Evolutionary conservation across 2,113 vertebrate species (phyloP), one percentile per base, ranked within the genome.

Genomic region (Cavia porcellus): DNA sequence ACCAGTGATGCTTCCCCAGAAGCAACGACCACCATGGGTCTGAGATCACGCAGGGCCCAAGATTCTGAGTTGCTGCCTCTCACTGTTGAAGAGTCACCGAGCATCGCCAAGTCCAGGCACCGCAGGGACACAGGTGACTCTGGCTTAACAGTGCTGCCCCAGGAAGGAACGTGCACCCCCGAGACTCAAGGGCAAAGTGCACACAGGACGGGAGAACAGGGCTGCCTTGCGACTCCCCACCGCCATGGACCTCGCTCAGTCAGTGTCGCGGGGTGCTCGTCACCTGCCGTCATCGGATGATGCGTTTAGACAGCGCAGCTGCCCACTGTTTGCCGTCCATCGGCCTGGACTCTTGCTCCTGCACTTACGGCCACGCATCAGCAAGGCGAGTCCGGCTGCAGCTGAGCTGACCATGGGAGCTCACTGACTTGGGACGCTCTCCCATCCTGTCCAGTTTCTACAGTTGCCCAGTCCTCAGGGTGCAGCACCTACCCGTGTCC

Each of bases 341-440:
- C 82, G 57, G 62, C 62, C 52, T 85, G 59, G 85, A 88, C 90
- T 85, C 25, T 90, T 90, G 59, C 38, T 89, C 88, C 52, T 62
- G 52, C 32, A 72, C 52, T 90, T 66, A 66, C 7, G 84, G 55
- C 66, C 52, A 55, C 77, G 68, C 25, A 24, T 62, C 72, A 61
- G 6, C 28, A 87, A 22, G 47, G 14, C 91, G 92, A 80, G 38
- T 25, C 47, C 62, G 22, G 32, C 35, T 91, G 77, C 59, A 72
- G n/a, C 87, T 72, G 82, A 88, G 86, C 32, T 30, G 2, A 74
- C 47, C 14, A 19, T 55, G 20, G 57, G 50, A 66, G 30, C 7
- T 83, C 82, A 83, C 62, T 59, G 66, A 17, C 47, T 62, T 12
- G 11, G 17, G 50, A n/a, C 6, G 64, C 11, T 70, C 75, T 66